A percentile compares a stretch with the other conserved stretches of the same genome.
These are phyloP conservation scores for Pithecia hirsuta DNA, from an alignment of 2,797 vertebrate species.

Conservation along the genomic window DNA sequence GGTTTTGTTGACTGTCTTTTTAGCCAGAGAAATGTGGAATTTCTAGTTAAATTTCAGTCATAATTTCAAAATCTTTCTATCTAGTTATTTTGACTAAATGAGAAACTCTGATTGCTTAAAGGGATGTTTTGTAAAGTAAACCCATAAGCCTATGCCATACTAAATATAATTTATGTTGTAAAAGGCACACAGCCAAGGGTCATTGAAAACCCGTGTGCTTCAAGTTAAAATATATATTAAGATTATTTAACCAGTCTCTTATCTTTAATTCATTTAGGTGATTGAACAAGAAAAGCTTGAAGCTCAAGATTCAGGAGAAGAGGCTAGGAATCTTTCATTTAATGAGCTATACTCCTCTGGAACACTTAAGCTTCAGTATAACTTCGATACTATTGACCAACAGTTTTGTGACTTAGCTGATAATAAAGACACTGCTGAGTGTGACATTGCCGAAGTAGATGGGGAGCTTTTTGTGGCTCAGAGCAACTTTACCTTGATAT, in stretches of 20 bases:
- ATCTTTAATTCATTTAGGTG: conserved; percentile 82
- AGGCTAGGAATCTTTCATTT: conserved; percentile 80
- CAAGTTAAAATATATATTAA: conserved; percentile 4
- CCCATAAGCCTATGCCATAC: conserved; percentile 46
- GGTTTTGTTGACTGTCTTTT: conserved; percentile 62
- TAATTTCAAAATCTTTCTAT: conserved; percentile 51
- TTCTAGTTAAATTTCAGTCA: conserved; percentile 63
- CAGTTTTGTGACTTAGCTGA: conserved; percentile 83
- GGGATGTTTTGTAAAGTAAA: conserved; percentile 67
- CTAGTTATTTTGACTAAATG: conserved; percentile 63
- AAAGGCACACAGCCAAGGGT: conserved; percentile 28
- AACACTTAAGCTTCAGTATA: conserved; percentile 86
- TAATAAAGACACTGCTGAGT: conserved; percentile 80
- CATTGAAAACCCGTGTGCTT: conserved; percentile 47
- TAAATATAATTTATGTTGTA: conserved; percentile 59
- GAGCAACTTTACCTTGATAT: conserved; percentile 90
- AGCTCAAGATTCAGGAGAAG: conserved; percentile 80
- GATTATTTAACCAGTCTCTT: conserved; percentile 64
- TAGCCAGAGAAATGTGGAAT: conserved; percentile 52
- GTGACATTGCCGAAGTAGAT: conserved; percentile 80
- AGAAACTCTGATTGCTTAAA: conserved; percentile 63
- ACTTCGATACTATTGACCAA: conserved; percentile 84
- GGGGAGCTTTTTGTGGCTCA: conserved; percentile 84
- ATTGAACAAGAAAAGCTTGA: conserved; percentile 86
- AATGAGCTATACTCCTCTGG: conserved; percentile 87